A percentile compares a stretch with the other conserved stretches of the same genome.
These are phyloP conservation scores for Bombus huntii DNA, from an alignment of 1,140 invertebrate genomes.

Conservation along the genomic window DNA sequence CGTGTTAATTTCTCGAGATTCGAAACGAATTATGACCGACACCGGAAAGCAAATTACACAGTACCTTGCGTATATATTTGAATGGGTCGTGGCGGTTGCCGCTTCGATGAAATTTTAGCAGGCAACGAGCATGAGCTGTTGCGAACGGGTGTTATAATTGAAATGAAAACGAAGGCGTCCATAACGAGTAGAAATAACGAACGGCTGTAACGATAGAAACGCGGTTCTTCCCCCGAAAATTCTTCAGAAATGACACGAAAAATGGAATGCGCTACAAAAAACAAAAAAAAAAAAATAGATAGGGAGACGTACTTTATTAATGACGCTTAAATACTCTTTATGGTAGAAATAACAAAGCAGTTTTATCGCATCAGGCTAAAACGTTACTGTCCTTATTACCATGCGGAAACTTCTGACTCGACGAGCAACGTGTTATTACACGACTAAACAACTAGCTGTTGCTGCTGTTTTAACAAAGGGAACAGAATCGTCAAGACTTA, in stretches of 20 bases:
- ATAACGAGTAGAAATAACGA: neutral
- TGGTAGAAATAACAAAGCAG: neutral
- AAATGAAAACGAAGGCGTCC: neutral
- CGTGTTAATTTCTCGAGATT: neutral
- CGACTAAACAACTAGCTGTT: neutral
- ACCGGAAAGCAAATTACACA: neutral
- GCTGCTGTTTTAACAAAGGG: neutral
- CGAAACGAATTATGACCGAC: neutral
- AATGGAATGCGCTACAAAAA: neutral
- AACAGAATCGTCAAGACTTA: neutral
- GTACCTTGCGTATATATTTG: too few relatives aligned
- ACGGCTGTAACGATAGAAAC: neutral
- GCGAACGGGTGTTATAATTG: neutral
- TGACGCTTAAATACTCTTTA: slow-evolving; percentile 17
- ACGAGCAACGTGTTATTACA: neutral
- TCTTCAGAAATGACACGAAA: neutral
- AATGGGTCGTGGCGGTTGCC: too few relatives aligned
- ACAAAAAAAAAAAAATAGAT: neutral
- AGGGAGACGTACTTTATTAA: neutral
- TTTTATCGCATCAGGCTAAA: slow-evolving; percentile 5
- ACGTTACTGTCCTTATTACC: neutral
- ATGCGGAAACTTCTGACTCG: neutral
- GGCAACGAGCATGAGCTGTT: neutral
- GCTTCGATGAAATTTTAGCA: neutral
- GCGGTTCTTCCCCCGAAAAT: neutral